Evolutionary conservation across 1,140 invertebrate genomes (phyloP).

Genomic region (Mizuhopecten yessoensis): DNA sequence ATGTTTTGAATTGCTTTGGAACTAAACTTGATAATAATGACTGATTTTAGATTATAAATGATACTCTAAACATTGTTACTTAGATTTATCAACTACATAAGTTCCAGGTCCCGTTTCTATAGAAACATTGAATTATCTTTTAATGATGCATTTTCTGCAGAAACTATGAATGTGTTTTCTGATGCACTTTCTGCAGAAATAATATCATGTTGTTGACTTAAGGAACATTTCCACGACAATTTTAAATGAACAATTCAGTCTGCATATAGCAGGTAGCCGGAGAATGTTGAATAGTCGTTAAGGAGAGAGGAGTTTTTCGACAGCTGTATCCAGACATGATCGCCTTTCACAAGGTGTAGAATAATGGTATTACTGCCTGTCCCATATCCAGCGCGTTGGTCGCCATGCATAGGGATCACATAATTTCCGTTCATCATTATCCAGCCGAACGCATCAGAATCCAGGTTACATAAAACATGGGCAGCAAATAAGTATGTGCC

Average conservation of each 20-base stretch:
- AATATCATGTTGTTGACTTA: no score
- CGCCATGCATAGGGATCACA: constrained; percentile 80
- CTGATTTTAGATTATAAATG: no score
- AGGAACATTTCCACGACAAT: no score
- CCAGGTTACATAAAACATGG: constrained; percentile 79
- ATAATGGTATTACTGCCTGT: constrained; percentile 82
- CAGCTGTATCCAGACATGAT: constrained; percentile 82
- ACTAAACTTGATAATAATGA: no score
- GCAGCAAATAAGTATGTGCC: constrained; percentile 82
- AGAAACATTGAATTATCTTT: no score
- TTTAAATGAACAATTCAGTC: constrained; percentile 66
- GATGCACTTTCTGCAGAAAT: no score
- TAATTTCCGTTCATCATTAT: constrained; percentile 82
- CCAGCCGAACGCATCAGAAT: constrained; percentile 80
- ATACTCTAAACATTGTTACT: no score
- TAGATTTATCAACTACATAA: no score
- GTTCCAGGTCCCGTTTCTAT: no score
- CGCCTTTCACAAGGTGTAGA: constrained; percentile 73
- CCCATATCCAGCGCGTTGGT: constrained; percentile 79
- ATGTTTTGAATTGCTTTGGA: no score
- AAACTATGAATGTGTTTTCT: no score
- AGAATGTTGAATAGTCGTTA: constrained; percentile 82
- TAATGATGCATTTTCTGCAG: no score
- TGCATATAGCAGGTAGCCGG: constrained; percentile 79
- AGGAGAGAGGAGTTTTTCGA: constrained; percentile 80